Evolutionary conservation across 2,888 invertebrate species (phyloP).

Genomic region (Petrolisthes cinctipes): DNA sequence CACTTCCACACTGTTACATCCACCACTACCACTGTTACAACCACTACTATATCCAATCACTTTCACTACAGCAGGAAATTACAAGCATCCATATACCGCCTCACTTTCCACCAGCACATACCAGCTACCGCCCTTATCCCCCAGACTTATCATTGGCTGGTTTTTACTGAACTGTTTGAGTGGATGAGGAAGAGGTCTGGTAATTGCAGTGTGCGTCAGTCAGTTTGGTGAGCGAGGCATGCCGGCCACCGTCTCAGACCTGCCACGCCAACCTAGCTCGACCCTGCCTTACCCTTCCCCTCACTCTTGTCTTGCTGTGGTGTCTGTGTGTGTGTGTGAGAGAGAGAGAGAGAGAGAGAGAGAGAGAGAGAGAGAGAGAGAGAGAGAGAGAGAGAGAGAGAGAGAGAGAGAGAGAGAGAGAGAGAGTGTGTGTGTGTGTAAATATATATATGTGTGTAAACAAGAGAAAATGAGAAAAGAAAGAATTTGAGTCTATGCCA

Average conservation of each 20-base stretch:
- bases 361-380: too few species aligned
- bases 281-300: neutral
- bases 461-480: neutral
- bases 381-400: too few species aligned
- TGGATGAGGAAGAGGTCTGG: slow-evolving; percentile 8
- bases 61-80: too few species aligned
- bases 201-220: slow-evolving; percentile 29
- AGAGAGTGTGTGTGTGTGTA: neutral
- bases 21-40: neutral
- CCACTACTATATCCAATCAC: neutral
- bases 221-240: neutral
- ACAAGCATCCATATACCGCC: too few species aligned
- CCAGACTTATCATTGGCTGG: slow-evolving; percentile 11
- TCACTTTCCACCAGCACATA: too few species aligned
- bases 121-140: neutral
- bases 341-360: too few species aligned
- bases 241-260: neutral
- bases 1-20: neutral
- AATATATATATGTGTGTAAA: neutral
- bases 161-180: slow-evolving; percentile 31
- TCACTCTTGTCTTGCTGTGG: neutral
- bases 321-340: neutral
- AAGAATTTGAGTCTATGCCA: too few species aligned
- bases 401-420: neutral
- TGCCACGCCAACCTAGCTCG: neutral